These are phyloP conservation scores for Coecobrya sp. DNA, from an alignment of 2,888 invertebrate species.

Conservation along the genomic window DNA sequence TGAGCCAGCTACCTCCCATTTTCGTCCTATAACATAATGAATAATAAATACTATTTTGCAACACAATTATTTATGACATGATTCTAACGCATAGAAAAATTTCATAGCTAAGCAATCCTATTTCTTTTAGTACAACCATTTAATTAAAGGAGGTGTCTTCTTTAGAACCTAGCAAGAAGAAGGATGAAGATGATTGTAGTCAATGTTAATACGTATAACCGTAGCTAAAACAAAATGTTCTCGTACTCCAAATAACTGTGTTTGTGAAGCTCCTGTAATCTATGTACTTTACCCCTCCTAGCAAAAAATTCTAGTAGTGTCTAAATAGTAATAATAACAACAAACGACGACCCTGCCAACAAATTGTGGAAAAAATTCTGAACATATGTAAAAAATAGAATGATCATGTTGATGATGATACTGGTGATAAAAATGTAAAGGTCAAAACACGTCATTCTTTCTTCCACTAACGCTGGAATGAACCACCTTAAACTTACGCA, in stretches of 20 bases:
- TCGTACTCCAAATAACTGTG: neutral
- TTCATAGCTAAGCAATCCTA: neutral
- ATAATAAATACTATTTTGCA: conserved; percentile 20
- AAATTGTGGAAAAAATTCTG: conserved; percentile 31
- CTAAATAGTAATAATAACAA: conserved; percentile 29
- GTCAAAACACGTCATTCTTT: conserved; percentile 77
- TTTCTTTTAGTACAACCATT: neutral
- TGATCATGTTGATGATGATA: conserved; percentile 19
- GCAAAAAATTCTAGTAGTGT: neutral
- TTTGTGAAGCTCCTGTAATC: neutral
- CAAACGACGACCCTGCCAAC: conserved; percentile 60
- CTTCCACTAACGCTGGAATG: conserved; percentile 71
- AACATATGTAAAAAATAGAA: neutral
- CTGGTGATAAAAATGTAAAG: conserved; percentile 70
- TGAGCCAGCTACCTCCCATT: neutral
- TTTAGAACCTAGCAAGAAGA: neutral
- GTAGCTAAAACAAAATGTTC: neutral
- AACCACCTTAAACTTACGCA: conserved; percentile 46
- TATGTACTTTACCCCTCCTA: neutral
- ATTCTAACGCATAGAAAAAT: conserved; percentile 14
- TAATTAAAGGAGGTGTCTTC: conserved; percentile 64
- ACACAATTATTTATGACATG: conserved; percentile 48
- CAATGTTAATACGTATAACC: neutral
- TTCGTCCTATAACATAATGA: neutral
- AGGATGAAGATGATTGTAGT: neutral